These are phyloP conservation scores for Pampusana beccarii DNA, from an alignment of 2,113 vertebrate genomes.

Conservation along the genomic window DNA sequence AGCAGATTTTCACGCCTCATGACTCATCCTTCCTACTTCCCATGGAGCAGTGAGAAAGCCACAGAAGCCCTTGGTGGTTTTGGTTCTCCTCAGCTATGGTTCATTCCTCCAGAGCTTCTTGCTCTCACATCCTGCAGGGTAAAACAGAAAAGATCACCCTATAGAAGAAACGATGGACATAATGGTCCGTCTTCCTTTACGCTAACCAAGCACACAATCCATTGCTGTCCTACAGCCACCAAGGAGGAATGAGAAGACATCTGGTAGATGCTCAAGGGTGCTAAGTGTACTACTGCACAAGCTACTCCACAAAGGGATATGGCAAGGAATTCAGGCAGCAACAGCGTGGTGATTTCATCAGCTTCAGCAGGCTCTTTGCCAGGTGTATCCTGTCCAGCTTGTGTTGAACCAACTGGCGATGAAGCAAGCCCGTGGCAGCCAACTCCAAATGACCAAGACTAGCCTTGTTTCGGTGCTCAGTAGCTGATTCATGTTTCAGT, in stretches of 20 bases:
- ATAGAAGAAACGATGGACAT: fast-evolving
- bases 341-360: neutral
- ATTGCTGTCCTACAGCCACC: neutral
- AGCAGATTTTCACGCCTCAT: neutral
- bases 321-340: neutral
- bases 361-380: neutral
- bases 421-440: neutral
- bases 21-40: neutral
- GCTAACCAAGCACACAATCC: neutral
- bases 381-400: conserved; percentile 12
- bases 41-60: neutral
- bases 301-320: neutral
- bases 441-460: conserved; percentile 14
- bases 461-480: neutral
- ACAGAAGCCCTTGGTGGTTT: neutral
- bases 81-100: neutral
- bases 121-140: neutral
- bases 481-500: conserved; percentile 53
- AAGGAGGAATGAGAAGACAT: neutral
- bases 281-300: neutral
- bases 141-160: neutral
- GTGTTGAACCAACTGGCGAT: neutral
- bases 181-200: neutral
- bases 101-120: neutral
- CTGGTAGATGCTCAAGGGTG: neutral